Percentiles rank a stretch among this genome's conserved stretches.
Conservation (phyloP, 2,113 vertebrate genomes). For the Scomber scombrus region DNA sequence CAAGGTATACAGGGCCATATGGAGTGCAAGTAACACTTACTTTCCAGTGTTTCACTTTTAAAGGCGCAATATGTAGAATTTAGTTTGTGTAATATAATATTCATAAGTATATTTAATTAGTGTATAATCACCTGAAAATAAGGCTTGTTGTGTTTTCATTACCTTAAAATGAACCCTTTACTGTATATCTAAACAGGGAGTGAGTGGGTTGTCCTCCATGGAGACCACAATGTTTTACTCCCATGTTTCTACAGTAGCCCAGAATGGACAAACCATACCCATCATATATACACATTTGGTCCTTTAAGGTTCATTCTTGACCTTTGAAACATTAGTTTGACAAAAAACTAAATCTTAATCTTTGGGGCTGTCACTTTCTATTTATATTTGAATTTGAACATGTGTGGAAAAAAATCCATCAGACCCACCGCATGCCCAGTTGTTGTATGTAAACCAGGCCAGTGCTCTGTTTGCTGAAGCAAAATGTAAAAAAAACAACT, state of each 20-base stretch:
- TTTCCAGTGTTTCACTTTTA: background rate
- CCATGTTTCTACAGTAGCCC: too few relatives aligned
- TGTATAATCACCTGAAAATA: too few relatives aligned
- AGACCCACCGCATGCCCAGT: background rate
- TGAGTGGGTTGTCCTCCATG: too few relatives aligned
- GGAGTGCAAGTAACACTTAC: background rate
- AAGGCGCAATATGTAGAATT: background rate
- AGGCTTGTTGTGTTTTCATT: too few relatives aligned
- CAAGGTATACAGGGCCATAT: background rate
- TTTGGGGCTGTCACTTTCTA: background rate
- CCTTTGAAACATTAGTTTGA: background rate
- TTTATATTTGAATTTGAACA: background rate
- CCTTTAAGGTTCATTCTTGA: background rate
- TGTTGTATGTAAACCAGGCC: conserved; percentile 1
- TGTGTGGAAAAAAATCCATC: background rate
- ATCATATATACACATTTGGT: too few relatives aligned
- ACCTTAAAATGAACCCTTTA: too few relatives aligned
- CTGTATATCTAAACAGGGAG: too few relatives aligned
- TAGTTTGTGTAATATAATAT: background rate
- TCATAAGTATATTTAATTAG: too few relatives aligned
- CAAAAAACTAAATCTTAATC: background rate
- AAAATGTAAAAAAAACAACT: background rate
- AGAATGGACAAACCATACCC: too few relatives aligned
- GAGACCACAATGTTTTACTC: too few relatives aligned
- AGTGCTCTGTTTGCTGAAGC: background rate